These are phyloP conservation scores for Papilio machaon DNA, from an alignment of 1,140 invertebrate genomes.

Conservation along the genomic window DNA sequence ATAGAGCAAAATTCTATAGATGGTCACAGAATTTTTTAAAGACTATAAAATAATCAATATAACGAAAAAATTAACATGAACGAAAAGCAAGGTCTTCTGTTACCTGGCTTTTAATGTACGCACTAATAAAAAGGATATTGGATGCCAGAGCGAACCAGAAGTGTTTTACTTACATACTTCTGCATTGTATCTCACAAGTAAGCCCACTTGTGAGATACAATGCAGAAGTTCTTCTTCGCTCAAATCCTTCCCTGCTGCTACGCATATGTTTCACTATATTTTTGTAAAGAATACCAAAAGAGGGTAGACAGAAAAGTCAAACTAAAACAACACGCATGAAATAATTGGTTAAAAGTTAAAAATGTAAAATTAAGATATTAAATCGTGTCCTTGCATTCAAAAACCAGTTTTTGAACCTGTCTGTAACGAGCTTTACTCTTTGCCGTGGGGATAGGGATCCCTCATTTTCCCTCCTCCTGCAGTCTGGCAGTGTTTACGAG, in stretches of 20 bases:
- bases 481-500: slow-evolving; percentile 75
- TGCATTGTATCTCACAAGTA: background rate
- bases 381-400: background rate
- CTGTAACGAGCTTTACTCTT: slow-evolving; percentile 57
- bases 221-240: too few relatives aligned
- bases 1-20: slow-evolving; percentile 44
- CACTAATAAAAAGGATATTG: background rate
- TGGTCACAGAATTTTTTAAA: slow-evolving; percentile 17
- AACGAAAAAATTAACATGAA: background rate
- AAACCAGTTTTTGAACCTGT: slow-evolving; percentile 25
- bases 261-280: background rate
- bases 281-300: too few relatives aligned
- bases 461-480: slow-evolving; percentile 64
- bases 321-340: background rate
- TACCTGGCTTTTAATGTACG: too few relatives aligned
- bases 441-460: slow-evolving; percentile 69
- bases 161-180: background rate
- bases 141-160: background rate
- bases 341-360: background rate
- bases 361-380: background rate
- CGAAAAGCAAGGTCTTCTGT: background rate
- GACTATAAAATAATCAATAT: background rate
- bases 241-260: background rate
- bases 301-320: background rate
- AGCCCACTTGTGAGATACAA: too few relatives aligned